These are phyloP conservation scores for Stratiomys singularior DNA, from an alignment of 2,888 invertebrate genomes.

Conservation along the genomic window DNA sequence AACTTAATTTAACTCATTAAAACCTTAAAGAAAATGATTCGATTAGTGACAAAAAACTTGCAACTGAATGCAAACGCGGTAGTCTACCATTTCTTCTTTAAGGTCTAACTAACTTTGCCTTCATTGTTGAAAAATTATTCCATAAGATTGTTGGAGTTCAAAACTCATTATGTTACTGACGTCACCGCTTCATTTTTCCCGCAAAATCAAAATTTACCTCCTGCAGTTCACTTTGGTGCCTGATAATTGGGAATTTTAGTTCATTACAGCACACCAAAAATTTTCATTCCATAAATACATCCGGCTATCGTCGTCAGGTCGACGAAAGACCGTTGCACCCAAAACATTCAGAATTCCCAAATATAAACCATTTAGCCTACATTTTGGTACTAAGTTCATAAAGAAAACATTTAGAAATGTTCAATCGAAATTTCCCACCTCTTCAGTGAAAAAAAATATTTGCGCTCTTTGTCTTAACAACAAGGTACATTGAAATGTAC, in stretches of 20 bases:
- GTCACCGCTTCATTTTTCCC: too few species aligned
- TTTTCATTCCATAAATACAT: neutral
- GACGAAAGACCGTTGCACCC: slow-evolving; percentile 1
- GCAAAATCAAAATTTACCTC: too few species aligned
- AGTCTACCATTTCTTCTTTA: too few species aligned
- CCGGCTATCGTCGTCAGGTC: neutral
- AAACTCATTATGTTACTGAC: too few species aligned
- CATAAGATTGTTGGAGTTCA: too few species aligned
- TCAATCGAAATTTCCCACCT: neutral
- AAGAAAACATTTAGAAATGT: neutral
- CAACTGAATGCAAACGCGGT: too few species aligned
- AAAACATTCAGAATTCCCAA: neutral
- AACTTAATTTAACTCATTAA: too few species aligned
- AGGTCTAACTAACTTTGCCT: too few species aligned
- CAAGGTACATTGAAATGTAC: neutral
- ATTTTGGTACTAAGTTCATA: neutral
- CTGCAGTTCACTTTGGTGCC: neutral
- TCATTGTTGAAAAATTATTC: too few species aligned
- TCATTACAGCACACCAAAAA: neutral
- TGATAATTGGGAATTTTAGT: neutral
- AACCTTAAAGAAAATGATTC: too few species aligned
- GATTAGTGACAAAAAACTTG: too few species aligned
- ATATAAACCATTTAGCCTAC: slow-evolving; percentile 21
- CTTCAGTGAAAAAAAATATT: neutral
- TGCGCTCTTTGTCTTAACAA: neutral